Percentiles rank a stretch among this genome's conserved stretches.
phyloP scores from a whole-genome alignment of 1,140 invertebrate genomes.

The Chironomus tepperi region DNA sequence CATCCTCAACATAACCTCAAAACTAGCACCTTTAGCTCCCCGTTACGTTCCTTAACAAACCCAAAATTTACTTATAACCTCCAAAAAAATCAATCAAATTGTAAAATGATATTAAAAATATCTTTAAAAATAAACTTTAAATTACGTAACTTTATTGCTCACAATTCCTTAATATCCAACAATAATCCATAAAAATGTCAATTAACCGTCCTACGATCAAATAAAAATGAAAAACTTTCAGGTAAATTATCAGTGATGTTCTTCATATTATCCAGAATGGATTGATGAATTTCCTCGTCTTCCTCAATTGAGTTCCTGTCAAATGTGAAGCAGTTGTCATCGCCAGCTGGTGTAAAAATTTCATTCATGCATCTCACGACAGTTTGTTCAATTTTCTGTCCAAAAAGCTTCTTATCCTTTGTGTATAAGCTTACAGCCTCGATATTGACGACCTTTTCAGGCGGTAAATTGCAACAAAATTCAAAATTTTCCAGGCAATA shows the following conservation, averaged over 20 bases:
- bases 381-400: background rate
- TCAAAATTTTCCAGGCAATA: background rate
- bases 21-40: too few relatives aligned
- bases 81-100: too few relatives aligned
- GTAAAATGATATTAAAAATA: too few relatives aligned
- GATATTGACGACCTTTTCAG: background rate
- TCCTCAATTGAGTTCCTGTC: background rate
- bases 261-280: background rate
- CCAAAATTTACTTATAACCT: too few relatives aligned
- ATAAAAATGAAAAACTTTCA: constrained; percentile 10
- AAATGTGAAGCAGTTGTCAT: background rate
- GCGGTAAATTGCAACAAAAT: background rate
- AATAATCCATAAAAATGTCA: too few relatives aligned
- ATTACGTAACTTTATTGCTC: too few relatives aligned
- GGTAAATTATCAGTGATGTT: background rate
- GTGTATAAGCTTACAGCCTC: background rate
- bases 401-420: background rate
- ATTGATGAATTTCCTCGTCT: background rate
- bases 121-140: too few relatives aligned
- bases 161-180: too few relatives aligned
- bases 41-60: too few relatives aligned
- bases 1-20: too few relatives aligned
- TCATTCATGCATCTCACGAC: background rate
- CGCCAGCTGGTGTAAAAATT: background rate
- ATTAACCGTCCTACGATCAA: background rate